Base-by-base conservation (phyloP, 2,797 vertebrate species). In the Cryptoprocta ferox region DNA sequence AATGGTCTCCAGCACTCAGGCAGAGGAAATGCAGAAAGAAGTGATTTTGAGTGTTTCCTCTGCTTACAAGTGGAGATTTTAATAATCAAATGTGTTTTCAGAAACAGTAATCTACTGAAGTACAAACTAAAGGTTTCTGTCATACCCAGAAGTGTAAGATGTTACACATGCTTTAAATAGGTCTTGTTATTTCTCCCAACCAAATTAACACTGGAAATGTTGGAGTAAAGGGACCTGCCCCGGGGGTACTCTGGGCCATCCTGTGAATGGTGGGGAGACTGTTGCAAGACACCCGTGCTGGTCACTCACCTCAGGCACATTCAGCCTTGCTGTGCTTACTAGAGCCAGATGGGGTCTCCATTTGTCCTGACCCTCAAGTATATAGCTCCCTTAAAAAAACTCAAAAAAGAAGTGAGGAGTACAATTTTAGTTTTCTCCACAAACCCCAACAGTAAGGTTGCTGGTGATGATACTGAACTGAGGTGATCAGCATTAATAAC, bases 11-110 rank as follows among this genome's bases (percentile, higher is more conserved):
- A 48, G 70, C 63, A 39, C 65, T 92, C 80, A 87, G 78, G n/a
- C 6, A 78, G 48, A 95, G 37, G 28, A 83, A 81, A 48, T n/a
- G 18, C 70, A 92, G 30, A 82, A 59, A 65, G 35, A 93, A 93
- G n/a, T 75, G 59, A n/a, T 93, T 82, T 92, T 91, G 88, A 87
- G 50, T n/a, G 53, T 95, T 93, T 81, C 94, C 30, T 96, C 24
- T 70, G 19, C 37, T 96, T 92, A 71, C 19, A 82, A 82, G 61
- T 95, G 35, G 65, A 89, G 8, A 75, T 80, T 91, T 96, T 91
- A 89, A 83, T 80, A 91, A 93, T 70, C 37, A 87, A 70, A 50
- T 84, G 28, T 84, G 63, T 93, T 80, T 96, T 93, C 82, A 89
- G 87, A 86, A 93, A 95, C 66, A 79, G 10, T 35, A 50, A 82